These are phyloP conservation scores for Thecophora atra DNA, from an alignment of 2,888 invertebrate species.

Conservation along the genomic window DNA sequence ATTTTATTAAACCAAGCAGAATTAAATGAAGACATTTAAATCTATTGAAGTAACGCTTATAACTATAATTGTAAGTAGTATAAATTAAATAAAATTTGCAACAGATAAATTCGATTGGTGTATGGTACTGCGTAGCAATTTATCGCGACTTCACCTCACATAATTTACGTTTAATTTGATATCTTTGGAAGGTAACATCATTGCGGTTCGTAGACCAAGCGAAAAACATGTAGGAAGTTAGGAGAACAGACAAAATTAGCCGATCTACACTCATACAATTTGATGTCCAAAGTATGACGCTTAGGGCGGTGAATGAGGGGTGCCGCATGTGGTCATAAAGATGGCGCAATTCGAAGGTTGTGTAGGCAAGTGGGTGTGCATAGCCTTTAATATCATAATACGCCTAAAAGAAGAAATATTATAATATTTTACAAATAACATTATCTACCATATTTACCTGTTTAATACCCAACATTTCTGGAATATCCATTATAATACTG, in stretches of 20 bases:
- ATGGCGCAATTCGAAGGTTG: constrained; percentile 68
- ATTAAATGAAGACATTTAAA: not conserved
- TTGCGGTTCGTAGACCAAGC: constrained; percentile 71
- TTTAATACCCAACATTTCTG: constrained; percentile 71
- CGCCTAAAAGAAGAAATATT: constrained; percentile 57
- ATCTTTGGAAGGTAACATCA: constrained; percentile 70
- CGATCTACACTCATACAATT: constrained; percentile 74
- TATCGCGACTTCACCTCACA: constrained; percentile 60
- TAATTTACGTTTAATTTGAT: constrained; percentile 67
- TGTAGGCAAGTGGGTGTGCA: constrained; percentile 68
- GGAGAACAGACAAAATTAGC: constrained; percentile 67
- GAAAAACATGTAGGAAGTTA: constrained; percentile 71
- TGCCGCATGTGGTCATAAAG: constrained; percentile 71
- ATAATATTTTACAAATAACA: not conserved
- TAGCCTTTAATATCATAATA: constrained; percentile 69
- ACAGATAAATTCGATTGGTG: not conserved
- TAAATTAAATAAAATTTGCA: not conserved
- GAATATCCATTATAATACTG: constrained; percentile 72
- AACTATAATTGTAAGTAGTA: not conserved
- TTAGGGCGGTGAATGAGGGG: constrained; percentile 72
- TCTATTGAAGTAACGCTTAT: not conserved
- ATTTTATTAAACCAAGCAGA: constrained; percentile 50
- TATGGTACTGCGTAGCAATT: not conserved
- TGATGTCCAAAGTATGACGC: constrained; percentile 70
- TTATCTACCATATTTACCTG: constrained; percentile 63